phyloP scores from a whole-genome alignment of 2,888 invertebrate genomes.

The Alsophila aescularia region DNA sequence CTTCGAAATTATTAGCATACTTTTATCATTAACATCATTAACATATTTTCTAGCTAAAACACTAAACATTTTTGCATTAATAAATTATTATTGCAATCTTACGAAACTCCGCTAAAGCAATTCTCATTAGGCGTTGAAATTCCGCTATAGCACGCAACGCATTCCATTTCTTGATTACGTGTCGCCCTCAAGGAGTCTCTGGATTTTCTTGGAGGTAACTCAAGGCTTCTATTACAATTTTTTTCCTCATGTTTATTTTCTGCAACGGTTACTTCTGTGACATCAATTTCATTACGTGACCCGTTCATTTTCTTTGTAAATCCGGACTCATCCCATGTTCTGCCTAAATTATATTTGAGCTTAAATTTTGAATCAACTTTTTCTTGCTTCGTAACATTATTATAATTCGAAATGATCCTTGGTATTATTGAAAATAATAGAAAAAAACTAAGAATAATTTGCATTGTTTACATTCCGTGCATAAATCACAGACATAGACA shows the following conservation, averaged over 20 bases:
- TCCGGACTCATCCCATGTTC: constrained; percentile 40
- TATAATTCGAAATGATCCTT: constrained; percentile 41
- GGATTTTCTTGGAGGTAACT: constrained; percentile 38
- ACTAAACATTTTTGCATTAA: not conserved
- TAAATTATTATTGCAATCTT: constrained; percentile 31
- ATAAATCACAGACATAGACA: not conserved
- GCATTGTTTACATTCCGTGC: constrained; percentile 35
- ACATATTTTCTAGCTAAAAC: not conserved
- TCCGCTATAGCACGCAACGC: constrained; percentile 52
- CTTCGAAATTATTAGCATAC: too few relatives aligned
- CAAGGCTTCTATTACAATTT: constrained; percentile 34
- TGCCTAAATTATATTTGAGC: constrained; percentile 44
- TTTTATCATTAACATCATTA: too few relatives aligned
- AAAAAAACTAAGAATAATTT: constrained; percentile 46
- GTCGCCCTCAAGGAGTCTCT: constrained; percentile 33
- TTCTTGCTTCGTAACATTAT: constrained; percentile 46
- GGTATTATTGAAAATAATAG: constrained; percentile 51
- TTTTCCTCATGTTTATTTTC: constrained; percentile 41
- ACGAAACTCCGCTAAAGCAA: constrained; percentile 56
- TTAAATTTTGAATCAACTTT: constrained; percentile 46
- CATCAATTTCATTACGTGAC: constrained; percentile 48
- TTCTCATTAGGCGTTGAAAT: constrained; percentile 37
- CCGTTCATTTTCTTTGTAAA: constrained; percentile 41
- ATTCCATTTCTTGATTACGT: constrained; percentile 38
- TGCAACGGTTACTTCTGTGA: constrained; percentile 41